A percentile compares a stretch with the other conserved stretches of the same genome.
These are phyloP conservation scores for Aurelia aurita DNA, from an alignment of 30 jellyfish, hydroid and myxozoan species.

Conservation along the genomic window DNA sequence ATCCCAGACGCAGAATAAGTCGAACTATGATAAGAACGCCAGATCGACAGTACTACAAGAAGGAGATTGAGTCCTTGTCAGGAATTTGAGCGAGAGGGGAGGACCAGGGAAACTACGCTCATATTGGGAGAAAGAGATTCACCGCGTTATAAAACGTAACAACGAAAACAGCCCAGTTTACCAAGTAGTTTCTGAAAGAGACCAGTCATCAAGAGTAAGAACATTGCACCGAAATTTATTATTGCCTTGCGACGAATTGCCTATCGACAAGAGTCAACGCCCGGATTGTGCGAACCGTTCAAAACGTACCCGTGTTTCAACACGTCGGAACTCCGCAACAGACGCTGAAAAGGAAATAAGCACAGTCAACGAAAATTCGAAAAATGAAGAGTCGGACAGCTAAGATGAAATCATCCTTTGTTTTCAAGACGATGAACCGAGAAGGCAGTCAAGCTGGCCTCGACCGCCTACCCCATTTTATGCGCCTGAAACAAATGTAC, in stretches of 20 bases:
- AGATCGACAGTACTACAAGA: too few relatives aligned
- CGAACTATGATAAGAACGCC: too few relatives aligned
- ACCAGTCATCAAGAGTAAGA: constrained; percentile 17
- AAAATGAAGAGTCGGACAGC: constrained; percentile 10
- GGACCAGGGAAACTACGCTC: too few relatives aligned
- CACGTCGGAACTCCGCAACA: constrained; percentile 8
- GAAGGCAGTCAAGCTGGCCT: not conserved
- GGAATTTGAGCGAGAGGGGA: too few relatives aligned
- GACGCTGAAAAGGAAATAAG: not conserved
- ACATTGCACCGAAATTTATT: too few relatives aligned
- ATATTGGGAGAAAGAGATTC: too few relatives aligned
- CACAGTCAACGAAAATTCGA: not conserved
- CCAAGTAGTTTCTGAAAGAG: constrained; percentile 36
- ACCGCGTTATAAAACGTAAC: constrained; percentile 15
- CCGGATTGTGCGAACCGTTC: not conserved
- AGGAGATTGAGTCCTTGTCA: too few relatives aligned
- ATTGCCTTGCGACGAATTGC: constrained; percentile 35
- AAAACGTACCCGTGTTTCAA: not conserved
- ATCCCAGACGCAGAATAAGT: too few relatives aligned
- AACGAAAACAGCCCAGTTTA: constrained; percentile 43
- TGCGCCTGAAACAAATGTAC: too few relatives aligned
- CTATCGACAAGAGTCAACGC: not conserved
- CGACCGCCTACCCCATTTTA: not conserved
- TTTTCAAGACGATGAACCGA: too few relatives aligned
- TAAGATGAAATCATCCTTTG: not conserved